Conservation (phyloP, 2,888 invertebrate species). For the Frankliniella fusca region DNA sequence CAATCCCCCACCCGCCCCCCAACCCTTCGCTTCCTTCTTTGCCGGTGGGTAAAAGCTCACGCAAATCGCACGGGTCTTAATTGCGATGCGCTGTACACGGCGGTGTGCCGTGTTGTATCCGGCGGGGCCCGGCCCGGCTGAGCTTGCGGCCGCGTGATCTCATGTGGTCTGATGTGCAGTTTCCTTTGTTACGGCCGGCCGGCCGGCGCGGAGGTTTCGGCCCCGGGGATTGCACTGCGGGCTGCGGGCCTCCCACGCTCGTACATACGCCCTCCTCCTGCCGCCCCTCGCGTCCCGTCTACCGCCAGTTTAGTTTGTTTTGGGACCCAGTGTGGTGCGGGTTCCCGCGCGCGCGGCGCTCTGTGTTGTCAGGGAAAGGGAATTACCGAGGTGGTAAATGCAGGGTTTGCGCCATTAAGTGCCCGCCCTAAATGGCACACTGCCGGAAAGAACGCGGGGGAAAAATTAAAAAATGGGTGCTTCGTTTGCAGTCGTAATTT, state of each 20-base stretch:
- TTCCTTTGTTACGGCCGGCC: background rate
- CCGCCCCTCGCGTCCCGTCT: too few species aligned
- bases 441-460: too few species aligned
- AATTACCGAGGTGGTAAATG: too few species aligned
- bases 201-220: background rate
- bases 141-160: background rate
- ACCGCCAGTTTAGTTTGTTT: too few species aligned
- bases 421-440: too few species aligned
- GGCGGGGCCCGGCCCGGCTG: background rate
- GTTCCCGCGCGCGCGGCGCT: too few species aligned
- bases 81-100: conserved; percentile 3
- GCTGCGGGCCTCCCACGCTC: background rate
- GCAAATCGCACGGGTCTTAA: conserved; percentile 13
- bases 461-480: too few species aligned
- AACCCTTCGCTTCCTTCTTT: background rate
- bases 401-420: too few species aligned
- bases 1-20: background rate
- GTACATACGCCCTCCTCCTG: too few species aligned
- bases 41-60: background rate
- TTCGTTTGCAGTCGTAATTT: too few species aligned
- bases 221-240: background rate
- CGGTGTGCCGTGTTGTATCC: background rate
- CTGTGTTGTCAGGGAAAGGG: too few species aligned
- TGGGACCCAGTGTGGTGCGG: too few species aligned
- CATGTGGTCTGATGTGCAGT: background rate